These are phyloP conservation scores for Dipodomys stephensi DNA, from an alignment of 2,113 vertebrate species.

Conservation along the genomic window DNA sequence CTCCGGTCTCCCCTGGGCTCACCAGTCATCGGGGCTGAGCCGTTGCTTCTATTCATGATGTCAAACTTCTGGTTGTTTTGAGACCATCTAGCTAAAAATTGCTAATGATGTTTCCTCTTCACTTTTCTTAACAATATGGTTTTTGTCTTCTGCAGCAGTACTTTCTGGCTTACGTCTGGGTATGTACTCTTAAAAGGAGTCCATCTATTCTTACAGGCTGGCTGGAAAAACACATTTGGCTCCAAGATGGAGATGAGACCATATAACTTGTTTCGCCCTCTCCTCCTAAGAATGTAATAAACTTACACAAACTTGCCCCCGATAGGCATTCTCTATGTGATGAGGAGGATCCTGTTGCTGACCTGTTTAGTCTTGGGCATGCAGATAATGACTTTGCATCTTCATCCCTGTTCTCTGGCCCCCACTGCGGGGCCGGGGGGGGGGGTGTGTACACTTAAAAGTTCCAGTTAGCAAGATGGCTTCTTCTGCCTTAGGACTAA, in stretches of 20 bases:
- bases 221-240: not conserved
- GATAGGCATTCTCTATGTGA: not conserved
- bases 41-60: not conserved
- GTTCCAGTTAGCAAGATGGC: too few relatives aligned
- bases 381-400: accelerated
- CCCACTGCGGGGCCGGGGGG: not conserved
- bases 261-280: too few relatives aligned
- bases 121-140: not conserved
- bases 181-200: not conserved
- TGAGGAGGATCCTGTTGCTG: not conserved
- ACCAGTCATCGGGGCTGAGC: not conserved
- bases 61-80: not conserved
- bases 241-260: not conserved
- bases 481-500: too few relatives aligned
- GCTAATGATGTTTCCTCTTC: not conserved
- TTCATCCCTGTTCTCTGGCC: accelerated
- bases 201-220: not conserved
- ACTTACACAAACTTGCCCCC: too few relatives aligned
- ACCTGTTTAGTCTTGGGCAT: not conserved
- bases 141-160: not conserved
- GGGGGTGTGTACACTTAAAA: too few relatives aligned
- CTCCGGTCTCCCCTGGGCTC: not conserved
- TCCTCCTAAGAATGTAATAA: too few relatives aligned
- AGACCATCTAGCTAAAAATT: not conserved
- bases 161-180: not conserved